These are phyloP conservation scores for Zootoca vivipara DNA, from an alignment of 2,113 vertebrate genomes.

Conservation along the genomic window DNA sequence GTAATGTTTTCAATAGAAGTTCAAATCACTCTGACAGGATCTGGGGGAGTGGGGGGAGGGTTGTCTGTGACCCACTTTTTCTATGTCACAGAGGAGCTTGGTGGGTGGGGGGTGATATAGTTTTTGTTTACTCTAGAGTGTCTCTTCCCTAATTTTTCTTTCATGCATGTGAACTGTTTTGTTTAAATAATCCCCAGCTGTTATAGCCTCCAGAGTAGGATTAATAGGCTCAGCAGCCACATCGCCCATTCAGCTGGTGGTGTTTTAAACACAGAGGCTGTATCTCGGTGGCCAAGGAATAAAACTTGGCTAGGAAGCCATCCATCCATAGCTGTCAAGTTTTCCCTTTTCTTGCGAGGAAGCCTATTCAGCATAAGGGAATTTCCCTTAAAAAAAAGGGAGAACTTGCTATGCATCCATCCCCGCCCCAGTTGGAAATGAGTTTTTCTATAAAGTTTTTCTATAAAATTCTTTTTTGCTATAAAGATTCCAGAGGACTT, in stretches of 20 bases:
- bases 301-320: background rate
- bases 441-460: too few species aligned
- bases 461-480: too few species aligned
- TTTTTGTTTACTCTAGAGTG: slow-evolving; percentile 44
- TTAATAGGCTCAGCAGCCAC: slow-evolving; percentile 56
- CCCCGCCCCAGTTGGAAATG: slow-evolving; percentile 30
- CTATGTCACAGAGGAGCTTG: slow-evolving; percentile 17
- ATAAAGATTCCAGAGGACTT: background rate
- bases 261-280: slow-evolving; percentile 22
- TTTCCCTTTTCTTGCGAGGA: too few species aligned
- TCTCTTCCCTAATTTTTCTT: slow-evolving; percentile 48
- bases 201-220: slow-evolving; percentile 55
- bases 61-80: slow-evolving; percentile 67
- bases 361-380: too few species aligned
- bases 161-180: slow-evolving; percentile 43
- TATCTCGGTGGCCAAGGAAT: background rate
- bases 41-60: slow-evolving; percentile 58
- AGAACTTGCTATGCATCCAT: too few species aligned
- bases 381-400: too few species aligned
- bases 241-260: slow-evolving; percentile 27
- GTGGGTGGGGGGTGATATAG: slow-evolving; percentile 21
- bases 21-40: slow-evolving; percentile 66
- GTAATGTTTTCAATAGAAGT: slow-evolving; percentile 64
- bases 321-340: too few species aligned
- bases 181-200: slow-evolving; percentile 61